Evolutionary conservation across 2,797 vertebrate genomes (phyloP), one percentile per base, ranked within the genome.

Genomic region (Rachycentron canadum): DNA sequence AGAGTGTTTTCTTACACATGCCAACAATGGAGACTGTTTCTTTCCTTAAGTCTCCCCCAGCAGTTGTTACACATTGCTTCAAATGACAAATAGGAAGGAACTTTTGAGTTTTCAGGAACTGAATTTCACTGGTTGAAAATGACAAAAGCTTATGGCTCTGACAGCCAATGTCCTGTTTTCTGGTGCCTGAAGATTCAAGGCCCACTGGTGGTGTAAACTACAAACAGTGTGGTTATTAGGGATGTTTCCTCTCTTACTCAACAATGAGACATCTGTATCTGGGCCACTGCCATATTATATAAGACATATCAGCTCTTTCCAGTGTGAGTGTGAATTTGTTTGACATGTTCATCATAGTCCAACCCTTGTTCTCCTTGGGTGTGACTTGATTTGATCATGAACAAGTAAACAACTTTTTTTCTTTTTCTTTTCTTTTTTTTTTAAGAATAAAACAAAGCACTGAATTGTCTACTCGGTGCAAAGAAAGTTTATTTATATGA

Each of bases 11-110:
- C 85, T 91, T 80, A 73, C 70, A 79, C 64, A 83, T 38, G 55
- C 52, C 62, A 82, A 83, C 83, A 89, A 88, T 74, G 36, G 41
- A 62, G 66, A 73, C 69, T 47, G 53, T 76, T 81, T 83, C 47
- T 82, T 83, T 79, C 13, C 59, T 86, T 81, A 67, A 77, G 82
- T 89, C 62, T 82, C 63, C 76, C 43, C 57, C 38, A 59, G 63
- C 49, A 56, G 78, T 52, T 78, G 62, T 78, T 62, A 67, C 69
- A 52, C 60, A 79, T 58, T 6, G 56, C 28, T 87, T 76, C 73
- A 23, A 67, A 77, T 57, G 53, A 26, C 81, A 74, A 78, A 36
- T 17, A 52, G 70, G 52, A 73, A 78, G 81, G 32, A 84, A 78
- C 47, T 68, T 72, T 76, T 67, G 41, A 52, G 16, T 71, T 77